These are phyloP conservation scores for Silurus meridionalis DNA, from an alignment of 2,113 vertebrate species.

Conservation along the genomic window DNA sequence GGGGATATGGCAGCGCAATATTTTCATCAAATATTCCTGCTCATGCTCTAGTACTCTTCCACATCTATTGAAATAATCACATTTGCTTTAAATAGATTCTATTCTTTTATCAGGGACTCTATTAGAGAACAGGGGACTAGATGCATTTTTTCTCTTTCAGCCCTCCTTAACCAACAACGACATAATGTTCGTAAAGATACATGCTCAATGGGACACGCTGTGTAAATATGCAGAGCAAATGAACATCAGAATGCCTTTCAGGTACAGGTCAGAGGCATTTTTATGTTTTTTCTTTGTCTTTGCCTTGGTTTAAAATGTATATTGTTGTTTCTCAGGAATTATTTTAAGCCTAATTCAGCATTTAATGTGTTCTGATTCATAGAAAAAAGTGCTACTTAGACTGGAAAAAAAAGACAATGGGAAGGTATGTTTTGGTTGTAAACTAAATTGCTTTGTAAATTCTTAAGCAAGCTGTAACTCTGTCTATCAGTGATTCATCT, in stretches of 20 bases:
- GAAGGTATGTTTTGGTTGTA: slow-evolving; percentile 80
- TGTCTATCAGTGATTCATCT: background rate
- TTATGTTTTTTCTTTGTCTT: background rate
- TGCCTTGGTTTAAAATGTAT: background rate
- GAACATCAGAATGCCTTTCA: slow-evolving; percentile 99
- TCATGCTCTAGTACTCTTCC: background rate
- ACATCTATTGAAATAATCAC: background rate
- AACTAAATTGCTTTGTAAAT: background rate
- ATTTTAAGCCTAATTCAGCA: background rate
- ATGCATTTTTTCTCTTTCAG: slow-evolving; percentile 66
- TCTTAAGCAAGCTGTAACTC: background rate
- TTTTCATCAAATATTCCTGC: slow-evolving; percentile 4
- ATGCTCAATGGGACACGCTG: slow-evolving; percentile 92
- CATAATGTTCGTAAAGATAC: slow-evolving; percentile 98
- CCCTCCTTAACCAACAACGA: slow-evolving; percentile 91
- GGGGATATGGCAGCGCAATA: background rate
- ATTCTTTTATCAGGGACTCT: background rate
- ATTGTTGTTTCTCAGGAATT: background rate
- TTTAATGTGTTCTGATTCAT: slow-evolving; percentile 59
- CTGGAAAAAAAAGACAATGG: slow-evolving; percentile 88
- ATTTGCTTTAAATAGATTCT: background rate
- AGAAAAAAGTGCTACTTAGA: slow-evolving; percentile 99
- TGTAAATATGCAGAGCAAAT: slow-evolving; percentile 98
- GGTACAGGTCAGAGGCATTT: slow-evolving; percentile 69
- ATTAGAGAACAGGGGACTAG: background rate